A percentile compares a stretch with the other conserved stretches of the same genome.
Conservation (phyloP, 1,140 invertebrate genomes). For the Pollicipes pollicipes region DNA sequence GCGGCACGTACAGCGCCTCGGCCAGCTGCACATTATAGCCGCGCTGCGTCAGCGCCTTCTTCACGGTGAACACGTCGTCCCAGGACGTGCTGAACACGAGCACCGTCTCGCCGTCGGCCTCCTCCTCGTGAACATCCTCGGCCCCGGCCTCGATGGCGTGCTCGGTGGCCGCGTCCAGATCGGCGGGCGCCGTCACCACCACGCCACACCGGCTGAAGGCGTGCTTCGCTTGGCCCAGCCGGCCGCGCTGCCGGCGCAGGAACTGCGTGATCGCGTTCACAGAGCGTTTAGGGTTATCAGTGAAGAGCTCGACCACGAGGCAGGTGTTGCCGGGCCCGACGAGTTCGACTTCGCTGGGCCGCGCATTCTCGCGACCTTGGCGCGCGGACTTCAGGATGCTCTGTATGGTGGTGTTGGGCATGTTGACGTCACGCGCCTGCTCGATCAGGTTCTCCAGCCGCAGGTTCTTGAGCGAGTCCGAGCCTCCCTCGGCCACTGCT, state of each 20-base stretch:
- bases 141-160: conserved; percentile 41
- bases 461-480: conserved; percentile 36
- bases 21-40: conserved; percentile 2
- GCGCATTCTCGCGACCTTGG: conserved; percentile 16
- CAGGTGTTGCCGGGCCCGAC: conserved; percentile 18
- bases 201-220: conserved; percentile 36
- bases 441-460: conserved; percentile 37
- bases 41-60: conserved; percentile 2
- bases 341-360: conserved; percentile 17
- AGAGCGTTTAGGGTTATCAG: conserved; percentile 17
- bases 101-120: conserved; percentile 28
- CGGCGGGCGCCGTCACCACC: conserved; percentile 21
- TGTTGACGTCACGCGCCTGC: conserved; percentile 36
- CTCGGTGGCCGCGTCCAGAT: conserved; percentile 36
- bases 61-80: conserved; percentile 8
- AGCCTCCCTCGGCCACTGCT: conserved; percentile 36
- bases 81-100: conserved; percentile 1
- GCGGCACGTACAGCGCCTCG: background rate
- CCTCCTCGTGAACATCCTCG: conserved; percentile 37
- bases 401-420: conserved; percentile 39
- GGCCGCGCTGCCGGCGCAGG: conserved; percentile 21
- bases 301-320: conserved; percentile 19
- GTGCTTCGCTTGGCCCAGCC: conserved; percentile 22
- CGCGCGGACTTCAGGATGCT: conserved; percentile 33
- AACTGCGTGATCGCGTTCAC: conserved; percentile 20